These are phyloP conservation scores for Pinctada fucata DNA, from an alignment of 2,888 invertebrate species.

Conservation along the genomic window DNA sequence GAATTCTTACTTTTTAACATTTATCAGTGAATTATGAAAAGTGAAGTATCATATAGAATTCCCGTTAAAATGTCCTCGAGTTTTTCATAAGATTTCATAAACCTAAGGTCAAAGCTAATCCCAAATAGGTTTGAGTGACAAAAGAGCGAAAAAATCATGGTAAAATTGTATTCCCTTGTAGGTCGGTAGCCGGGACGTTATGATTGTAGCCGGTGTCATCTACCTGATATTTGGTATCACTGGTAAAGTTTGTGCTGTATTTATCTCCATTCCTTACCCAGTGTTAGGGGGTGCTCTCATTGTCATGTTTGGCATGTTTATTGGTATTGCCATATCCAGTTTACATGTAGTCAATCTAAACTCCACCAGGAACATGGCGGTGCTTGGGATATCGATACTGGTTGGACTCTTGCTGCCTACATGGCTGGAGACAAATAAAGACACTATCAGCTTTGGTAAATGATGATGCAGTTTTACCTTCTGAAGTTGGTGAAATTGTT, in stretches of 20 bases:
- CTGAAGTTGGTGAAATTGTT: too few species aligned
- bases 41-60: too few species aligned
- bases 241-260: background rate
- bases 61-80: too few species aligned
- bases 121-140: too few species aligned
- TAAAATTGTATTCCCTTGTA: background rate
- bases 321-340: background rate
- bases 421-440: background rate
- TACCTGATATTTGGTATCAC: background rate
- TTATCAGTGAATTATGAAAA: too few species aligned
- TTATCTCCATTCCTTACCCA: constrained; percentile 1
- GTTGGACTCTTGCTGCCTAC: background rate
- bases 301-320: constrained; percentile 1
- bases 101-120: too few species aligned
- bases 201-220: background rate
- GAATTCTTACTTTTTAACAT: too few species aligned
- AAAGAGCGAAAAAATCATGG: too few species aligned
- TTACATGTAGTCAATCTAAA: background rate
- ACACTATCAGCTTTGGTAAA: background rate
- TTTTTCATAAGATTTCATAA: too few species aligned
- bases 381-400: background rate
- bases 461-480: background rate
- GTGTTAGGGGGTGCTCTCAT: background rate
- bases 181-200: background rate
- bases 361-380: background rate